Percentiles rank a stretch among this genome's conserved stretches.
Conservation (phyloP, 2,888 invertebrate genomes). For the Callinectes sapidus region DNA sequence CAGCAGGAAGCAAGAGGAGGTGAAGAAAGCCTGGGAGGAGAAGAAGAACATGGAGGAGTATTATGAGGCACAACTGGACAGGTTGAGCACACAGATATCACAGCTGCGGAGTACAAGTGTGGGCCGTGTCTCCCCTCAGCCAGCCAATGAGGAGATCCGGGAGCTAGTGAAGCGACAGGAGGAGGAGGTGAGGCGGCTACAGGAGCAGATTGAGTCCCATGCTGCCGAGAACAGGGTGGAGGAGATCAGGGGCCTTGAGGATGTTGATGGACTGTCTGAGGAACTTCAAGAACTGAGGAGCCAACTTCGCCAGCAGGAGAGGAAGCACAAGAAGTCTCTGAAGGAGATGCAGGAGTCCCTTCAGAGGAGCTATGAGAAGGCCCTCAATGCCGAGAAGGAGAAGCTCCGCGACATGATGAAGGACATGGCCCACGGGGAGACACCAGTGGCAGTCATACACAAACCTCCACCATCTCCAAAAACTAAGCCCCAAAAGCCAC, state of each 20-base stretch:
- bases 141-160: slow-evolving; percentile 42
- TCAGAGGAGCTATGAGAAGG: slow-evolving; percentile 53
- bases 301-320: slow-evolving; percentile 52
- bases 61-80: slow-evolving; percentile 53
- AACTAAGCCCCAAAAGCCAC: slow-evolving; percentile 41
- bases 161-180: slow-evolving; percentile 52
- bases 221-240: slow-evolving; percentile 34
- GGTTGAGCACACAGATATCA: slow-evolving; percentile 46
- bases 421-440: slow-evolving; percentile 51
- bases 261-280: slow-evolving; percentile 48
- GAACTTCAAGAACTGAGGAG: slow-evolving; percentile 49
- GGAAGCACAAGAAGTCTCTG: slow-evolving; percentile 49
- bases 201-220: slow-evolving; percentile 47
- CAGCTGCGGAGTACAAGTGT: slow-evolving; percentile 42
- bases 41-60: slow-evolving; percentile 50
- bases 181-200: slow-evolving; percentile 43
- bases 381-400: slow-evolving; percentile 43
- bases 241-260: slow-evolving; percentile 32
- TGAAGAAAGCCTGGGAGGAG: slow-evolving; percentile 67
- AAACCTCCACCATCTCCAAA: slow-evolving; percentile 60
- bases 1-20: slow-evolving; percentile 56
- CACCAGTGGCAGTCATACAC: slow-evolving; percentile 19
- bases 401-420: slow-evolving; percentile 54
- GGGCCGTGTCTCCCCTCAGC: neutral
- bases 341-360: slow-evolving; percentile 51